A percentile compares a stretch with the other conserved stretches of the same genome.
Evolutionary conservation across 2,113 vertebrate genomes (phyloP).

Genomic region (Hippocampus comes): DNA sequence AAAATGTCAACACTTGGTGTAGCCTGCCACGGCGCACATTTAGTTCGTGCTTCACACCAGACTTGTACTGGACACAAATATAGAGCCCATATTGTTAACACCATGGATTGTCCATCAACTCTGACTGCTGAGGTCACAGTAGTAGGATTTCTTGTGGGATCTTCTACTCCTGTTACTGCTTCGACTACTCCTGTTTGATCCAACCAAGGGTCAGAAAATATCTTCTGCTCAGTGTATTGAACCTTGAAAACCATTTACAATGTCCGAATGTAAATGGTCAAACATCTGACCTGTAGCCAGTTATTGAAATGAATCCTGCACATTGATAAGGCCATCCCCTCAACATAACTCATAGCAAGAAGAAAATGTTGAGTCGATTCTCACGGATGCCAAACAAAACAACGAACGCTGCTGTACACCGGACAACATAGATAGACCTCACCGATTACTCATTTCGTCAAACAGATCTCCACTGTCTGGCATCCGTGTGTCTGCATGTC

Average conservation of each 20-base stretch:
- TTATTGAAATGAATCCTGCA: neutral
- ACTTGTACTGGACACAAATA: neutral
- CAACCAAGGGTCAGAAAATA: neutral
- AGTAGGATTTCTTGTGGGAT: neutral
- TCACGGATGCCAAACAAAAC: conserved; percentile 10
- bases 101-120: neutral
- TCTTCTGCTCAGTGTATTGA: neutral
- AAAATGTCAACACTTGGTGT: too few relatives aligned
- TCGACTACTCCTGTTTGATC: neutral
- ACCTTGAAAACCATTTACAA: neutral
- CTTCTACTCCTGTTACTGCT: neutral
- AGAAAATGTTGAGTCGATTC: conserved; percentile 10
- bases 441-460: conserved; percentile 43
- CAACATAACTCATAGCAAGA: conserved; percentile 1
- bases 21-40: too few relatives aligned
- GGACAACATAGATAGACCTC: conserved; percentile 41
- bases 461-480: conserved; percentile 34
- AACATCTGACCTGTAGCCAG: neutral
- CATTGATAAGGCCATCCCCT: neutral
- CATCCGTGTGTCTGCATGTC: conserved; percentile 39
- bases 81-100: neutral
- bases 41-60: too few relatives aligned
- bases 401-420: conserved; percentile 24
- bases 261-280: neutral
- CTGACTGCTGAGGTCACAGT: neutral